phyloP scores from a whole-genome alignment of 2,888 invertebrate species.

The Troides helena region DNA sequence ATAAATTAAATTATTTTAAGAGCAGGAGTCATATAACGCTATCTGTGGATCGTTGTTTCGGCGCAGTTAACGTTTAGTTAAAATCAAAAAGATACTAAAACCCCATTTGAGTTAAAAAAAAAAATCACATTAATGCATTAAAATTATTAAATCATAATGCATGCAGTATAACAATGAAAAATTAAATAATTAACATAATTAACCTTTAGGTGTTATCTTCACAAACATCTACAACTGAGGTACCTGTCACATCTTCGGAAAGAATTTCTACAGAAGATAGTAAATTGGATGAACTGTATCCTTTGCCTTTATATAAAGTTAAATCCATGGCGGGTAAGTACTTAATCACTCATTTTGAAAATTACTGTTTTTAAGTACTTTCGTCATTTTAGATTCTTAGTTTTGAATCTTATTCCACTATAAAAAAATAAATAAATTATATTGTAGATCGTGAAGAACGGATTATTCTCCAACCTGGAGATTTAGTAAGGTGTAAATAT shows the following conservation, averaged over 20 bases:
- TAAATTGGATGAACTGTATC: constrained; percentile 43
- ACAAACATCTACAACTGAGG: constrained; percentile 64
- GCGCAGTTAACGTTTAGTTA: no score
- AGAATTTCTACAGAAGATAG: constrained; percentile 43
- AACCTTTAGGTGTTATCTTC: constrained; percentile 56
- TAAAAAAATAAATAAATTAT: neutral
- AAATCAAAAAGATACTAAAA: no score
- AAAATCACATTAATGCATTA: no score
- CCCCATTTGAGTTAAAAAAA: no score
- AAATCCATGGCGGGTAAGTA: constrained; percentile 46
- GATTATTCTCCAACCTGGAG: constrained; percentile 62
- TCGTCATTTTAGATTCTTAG: no score
- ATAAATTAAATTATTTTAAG: no score
- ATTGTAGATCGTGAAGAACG: constrained; percentile 50
- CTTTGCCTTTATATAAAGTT: constrained; percentile 54
- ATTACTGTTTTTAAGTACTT: no score
- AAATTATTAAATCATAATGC: neutral
- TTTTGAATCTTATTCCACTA: no score
- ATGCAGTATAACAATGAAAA: neutral
- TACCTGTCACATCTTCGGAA: constrained; percentile 51
- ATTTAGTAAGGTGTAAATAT: constrained; percentile 70
- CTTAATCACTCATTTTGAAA: neutral
- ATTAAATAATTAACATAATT: neutral
- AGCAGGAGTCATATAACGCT: no score
- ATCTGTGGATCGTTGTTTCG: no score